A percentile compares a stretch with the other conserved stretches of the same genome.
phyloP scores from a whole-genome alignment of 2,797 vertebrate species.

The Ispidina picta region DNA sequence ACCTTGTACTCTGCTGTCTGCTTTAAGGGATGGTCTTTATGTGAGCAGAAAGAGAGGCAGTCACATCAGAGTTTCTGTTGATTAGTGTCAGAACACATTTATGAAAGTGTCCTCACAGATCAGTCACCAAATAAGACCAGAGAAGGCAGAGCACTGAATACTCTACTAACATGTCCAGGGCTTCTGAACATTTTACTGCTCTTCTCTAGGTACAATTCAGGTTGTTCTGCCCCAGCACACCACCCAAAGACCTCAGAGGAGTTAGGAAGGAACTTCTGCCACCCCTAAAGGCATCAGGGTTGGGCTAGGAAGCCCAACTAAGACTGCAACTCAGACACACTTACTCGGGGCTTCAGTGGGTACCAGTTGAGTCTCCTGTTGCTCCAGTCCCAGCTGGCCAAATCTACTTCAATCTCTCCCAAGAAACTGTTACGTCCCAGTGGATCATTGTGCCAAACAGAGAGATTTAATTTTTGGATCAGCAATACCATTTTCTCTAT shows the following conservation, averaged over 20 bases:
- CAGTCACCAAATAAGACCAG: not conserved
- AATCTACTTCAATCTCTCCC: slow-evolving; percentile 77
- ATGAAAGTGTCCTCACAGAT: not conserved
- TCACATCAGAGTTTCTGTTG: not conserved
- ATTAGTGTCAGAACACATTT: not conserved
- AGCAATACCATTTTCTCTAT: slow-evolving; percentile 79
- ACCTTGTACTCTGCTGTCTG: not conserved
- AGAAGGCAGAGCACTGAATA: not conserved
- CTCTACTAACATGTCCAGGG: no score
- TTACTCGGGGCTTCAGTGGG: slow-evolving; percentile 71
- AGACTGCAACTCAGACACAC: not conserved
- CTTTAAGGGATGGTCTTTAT: not conserved
- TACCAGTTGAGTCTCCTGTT: slow-evolving; percentile 79
- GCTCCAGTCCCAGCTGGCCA: slow-evolving; percentile 79
- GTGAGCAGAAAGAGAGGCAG: not conserved
- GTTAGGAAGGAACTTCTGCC: not conserved
- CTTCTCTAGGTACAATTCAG: not conserved
- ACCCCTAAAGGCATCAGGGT: not conserved
- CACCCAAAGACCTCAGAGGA: not conserved
- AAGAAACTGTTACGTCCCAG: slow-evolving; percentile 78
- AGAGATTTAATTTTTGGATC: slow-evolving; percentile 79
- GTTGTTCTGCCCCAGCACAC: not conserved
- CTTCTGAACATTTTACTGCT: not conserved
- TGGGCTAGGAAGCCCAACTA: not conserved
- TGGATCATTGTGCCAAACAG: slow-evolving; percentile 79